Conservation (phyloP, 2,113 vertebrate genomes). For the Sigmodon hispidus region DNA sequence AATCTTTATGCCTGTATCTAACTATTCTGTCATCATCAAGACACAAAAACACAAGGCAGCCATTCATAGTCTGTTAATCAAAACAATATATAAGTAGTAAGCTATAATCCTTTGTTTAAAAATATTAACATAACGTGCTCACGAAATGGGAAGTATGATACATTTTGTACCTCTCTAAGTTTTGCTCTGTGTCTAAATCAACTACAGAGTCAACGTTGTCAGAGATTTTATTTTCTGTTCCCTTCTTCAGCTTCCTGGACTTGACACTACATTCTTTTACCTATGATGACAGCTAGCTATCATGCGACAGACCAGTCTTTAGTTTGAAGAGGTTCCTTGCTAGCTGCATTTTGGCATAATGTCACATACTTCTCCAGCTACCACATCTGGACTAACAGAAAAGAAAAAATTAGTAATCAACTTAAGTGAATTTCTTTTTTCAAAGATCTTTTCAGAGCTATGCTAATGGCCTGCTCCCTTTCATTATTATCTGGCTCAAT, state of each 20-base stretch:
- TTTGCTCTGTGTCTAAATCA: not conserved
- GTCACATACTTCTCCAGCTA: not conserved
- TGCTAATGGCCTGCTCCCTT: not conserved
- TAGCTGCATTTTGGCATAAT: not conserved
- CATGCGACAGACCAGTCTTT: not conserved
- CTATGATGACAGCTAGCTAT: not conserved
- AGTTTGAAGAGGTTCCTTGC: not conserved
- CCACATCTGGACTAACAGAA: not conserved
- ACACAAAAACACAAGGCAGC: not conserved
- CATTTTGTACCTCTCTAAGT: not conserved
- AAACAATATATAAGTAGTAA: conserved; percentile 24
- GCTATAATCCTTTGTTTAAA: not conserved
- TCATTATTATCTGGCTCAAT: not conserved
- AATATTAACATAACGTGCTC: not conserved
- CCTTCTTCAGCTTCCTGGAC: not conserved
- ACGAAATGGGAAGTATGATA: not conserved
- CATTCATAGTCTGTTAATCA: not conserved
- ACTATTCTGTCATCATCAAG: not conserved
- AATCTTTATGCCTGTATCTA: not conserved
- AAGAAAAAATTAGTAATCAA: not conserved
- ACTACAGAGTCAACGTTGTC: not conserved
- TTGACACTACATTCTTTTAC: not conserved
- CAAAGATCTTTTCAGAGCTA: conserved; percentile 1
- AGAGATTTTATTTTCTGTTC: not conserved
- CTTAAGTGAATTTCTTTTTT: not conserved